Conservation (phyloP, 2,888 invertebrate species). For the Lymantria dispar region DNA sequence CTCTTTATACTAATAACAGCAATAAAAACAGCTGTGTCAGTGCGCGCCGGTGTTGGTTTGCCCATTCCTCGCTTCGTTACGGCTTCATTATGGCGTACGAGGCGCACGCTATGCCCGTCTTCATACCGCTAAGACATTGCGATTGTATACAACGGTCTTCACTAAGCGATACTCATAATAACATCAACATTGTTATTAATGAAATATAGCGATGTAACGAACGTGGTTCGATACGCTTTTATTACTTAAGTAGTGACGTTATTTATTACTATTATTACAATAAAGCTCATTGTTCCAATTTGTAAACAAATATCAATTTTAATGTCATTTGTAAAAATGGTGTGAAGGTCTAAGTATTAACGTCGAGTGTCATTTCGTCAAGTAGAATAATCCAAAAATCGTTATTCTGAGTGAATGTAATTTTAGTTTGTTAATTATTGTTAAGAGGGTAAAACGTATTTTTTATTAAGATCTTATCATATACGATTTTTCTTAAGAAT, state of each 20-base stretch:
- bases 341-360: no score
- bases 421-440: neutral
- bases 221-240: neutral
- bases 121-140: conserved; percentile 18
- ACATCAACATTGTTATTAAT: conserved; percentile 12
- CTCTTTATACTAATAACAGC: conserved; percentile 55
- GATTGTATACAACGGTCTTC: conserved; percentile 19
- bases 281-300: neutral
- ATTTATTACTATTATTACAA: neutral
- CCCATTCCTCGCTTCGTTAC: conserved; percentile 64
- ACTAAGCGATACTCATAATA: conserved; percentile 7
- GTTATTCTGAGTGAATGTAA: neutral
- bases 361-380: no score
- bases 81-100: conserved; percentile 66
- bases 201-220: conserved; percentile 1
- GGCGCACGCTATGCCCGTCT: conserved; percentile 21
- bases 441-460: no score
- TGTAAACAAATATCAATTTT: neutral
- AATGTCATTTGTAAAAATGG: neutral
- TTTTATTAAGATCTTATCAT: no score
- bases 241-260: neutral
- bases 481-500: no score
- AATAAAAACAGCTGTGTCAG: conserved; percentile 63
- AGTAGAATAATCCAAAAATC: no score
- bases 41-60: conserved; percentile 57